Evolutionary conservation across 2,113 vertebrate genomes (phyloP).

Genomic region (Rhombomys opimus): DNA sequence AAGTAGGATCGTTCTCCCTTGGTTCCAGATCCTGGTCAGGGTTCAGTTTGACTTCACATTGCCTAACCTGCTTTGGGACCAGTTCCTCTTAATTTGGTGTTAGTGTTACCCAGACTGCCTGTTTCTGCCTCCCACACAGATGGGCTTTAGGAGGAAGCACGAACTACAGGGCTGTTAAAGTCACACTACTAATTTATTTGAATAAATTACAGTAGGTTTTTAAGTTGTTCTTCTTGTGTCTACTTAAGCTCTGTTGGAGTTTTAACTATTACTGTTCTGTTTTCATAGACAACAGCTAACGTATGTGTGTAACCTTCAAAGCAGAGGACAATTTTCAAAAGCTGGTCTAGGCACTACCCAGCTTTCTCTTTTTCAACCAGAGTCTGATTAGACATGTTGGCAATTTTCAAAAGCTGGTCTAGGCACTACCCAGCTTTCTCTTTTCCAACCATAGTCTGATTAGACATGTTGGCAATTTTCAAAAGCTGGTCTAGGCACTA

Average conservation of each 20-base stretch:
- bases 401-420: neutral
- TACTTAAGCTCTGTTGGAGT: neutral
- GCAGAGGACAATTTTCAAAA: neutral
- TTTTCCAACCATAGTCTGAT: neutral
- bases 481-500: neutral
- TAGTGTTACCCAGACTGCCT: neutral
- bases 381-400: neutral
- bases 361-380: neutral
- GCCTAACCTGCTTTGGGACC: neutral
- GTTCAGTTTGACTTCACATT: neutral
- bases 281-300: neutral
- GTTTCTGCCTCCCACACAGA: neutral
- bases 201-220: neutral
- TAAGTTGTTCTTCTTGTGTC: neutral
- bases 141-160: neutral
- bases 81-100: neutral
- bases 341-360: neutral
- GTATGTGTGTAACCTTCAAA: neutral
- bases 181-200: neutral
- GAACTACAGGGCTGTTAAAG: neutral
- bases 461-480: neutral
- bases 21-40: neutral
- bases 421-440: neutral
- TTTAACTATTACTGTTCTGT: neutral
- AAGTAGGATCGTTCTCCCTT: neutral